Evolutionary conservation across 2,888 invertebrate species (phyloP), one percentile per base, ranked within the genome.

Genomic region (Buathra laborator): DNA sequence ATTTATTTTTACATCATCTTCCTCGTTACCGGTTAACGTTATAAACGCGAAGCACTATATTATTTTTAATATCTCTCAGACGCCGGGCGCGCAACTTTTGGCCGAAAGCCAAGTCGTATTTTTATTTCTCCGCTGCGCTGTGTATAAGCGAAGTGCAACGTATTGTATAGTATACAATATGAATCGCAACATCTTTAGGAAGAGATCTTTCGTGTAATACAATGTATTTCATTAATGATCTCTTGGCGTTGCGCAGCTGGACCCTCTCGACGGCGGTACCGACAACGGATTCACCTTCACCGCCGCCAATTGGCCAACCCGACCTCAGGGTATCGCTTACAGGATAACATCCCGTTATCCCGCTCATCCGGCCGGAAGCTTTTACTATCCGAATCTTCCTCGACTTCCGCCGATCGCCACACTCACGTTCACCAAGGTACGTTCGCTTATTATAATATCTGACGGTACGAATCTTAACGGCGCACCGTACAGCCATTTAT

Each of bases 251-350:
- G 7, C 67, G 6, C 94, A 97, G 97, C 96, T 98, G 94, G 97
- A 98, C 94, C 98, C 98, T 0, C 94, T 98, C 90, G 99, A 99
- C 94, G 98, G 98, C 14, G 99, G 99, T 74, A 98, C 98, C 62
- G 98, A 99, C 95, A 98, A 98, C 94, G 99, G 99, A 3, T 97
- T 98, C 94, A 98, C 98, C 75, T 99, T 99, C 94, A 98, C 98
- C 19, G 97, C 99, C n/a, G 98, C 98, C 71, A 98, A 98, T 95
- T 99, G 99, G 98, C 97, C 98, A 75, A 98, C 98, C 24, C 97
- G 97, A 71, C 98, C 98, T 2, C 97, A 97, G 93, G 97, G 98
- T 88, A 97, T 97, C 88, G 97, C 98, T 88, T 97, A 97, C 94
- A 96, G 97, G 91, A 98, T 99, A 94, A 98, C 98, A 46, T 97